Evolutionary conservation across 2,113 vertebrate species (phyloP).

Genomic region (Accipiter virgatus): DNA sequence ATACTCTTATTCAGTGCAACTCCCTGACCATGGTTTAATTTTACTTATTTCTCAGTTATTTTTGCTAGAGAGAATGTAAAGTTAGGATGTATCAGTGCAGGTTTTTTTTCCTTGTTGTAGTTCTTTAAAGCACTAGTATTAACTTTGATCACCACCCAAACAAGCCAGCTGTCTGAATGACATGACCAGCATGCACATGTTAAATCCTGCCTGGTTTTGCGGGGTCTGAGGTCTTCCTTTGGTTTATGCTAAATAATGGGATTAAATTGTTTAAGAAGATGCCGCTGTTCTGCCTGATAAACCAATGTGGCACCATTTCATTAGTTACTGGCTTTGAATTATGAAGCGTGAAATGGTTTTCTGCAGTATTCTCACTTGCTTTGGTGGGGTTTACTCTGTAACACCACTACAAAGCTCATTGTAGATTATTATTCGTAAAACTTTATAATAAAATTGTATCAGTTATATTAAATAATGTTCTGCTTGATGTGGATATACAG

Average conservation of each 20-base stretch:
- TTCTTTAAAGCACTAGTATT: not conserved
- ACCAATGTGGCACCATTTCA: not conserved
- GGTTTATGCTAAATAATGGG: not conserved
- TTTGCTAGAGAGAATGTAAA: not conserved
- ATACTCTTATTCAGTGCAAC: not conserved
- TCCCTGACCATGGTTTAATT: not conserved
- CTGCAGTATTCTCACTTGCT: not conserved
- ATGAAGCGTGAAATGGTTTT: not conserved
- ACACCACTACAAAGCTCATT: not conserved
- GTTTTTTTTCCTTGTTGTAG: not conserved
- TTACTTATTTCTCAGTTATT: not conserved
- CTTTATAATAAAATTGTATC: not conserved
- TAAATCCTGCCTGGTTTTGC: not conserved
- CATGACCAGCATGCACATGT: fast-evolving
- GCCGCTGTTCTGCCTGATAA: not conserved
- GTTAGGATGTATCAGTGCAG: not conserved
- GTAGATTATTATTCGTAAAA: not conserved
- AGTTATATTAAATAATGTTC: not conserved
- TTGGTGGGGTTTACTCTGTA: not conserved
- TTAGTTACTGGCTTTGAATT: not conserved
- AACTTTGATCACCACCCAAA: not conserved
- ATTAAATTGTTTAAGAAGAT: not conserved
- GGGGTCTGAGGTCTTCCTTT: not conserved
- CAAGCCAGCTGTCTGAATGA: not conserved
- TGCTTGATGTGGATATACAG: not conserved